phyloP scores from a whole-genome alignment of 2,113 vertebrate species.

The Bos indicus region DNA sequence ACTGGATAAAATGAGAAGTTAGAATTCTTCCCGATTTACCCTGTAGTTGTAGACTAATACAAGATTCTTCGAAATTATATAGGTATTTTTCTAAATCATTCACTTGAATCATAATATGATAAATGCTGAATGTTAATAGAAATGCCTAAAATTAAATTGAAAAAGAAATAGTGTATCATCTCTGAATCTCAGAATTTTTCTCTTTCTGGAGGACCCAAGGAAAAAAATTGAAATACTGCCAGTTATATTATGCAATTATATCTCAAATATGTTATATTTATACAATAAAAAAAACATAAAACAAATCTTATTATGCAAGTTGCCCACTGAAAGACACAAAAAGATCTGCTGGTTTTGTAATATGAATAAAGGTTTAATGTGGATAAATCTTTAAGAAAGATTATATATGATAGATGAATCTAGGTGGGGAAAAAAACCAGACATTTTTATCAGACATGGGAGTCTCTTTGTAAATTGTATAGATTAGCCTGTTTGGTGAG shows the following conservation, averaged over 20 bases:
- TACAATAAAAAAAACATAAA: neutral
- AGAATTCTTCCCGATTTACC: slow-evolving; percentile 8
- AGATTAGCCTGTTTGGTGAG: neutral
- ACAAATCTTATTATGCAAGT: neutral
- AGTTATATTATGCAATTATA: neutral
- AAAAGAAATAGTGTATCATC: neutral
- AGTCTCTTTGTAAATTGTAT: neutral
- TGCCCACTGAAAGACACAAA: neutral
- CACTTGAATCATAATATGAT: neutral
- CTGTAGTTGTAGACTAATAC: neutral
- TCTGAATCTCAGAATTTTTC: slow-evolving; percentile 18
- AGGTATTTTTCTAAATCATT: slow-evolving; percentile 33
- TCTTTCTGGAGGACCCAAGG: neutral
- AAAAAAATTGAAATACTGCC: neutral
- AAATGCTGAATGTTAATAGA: slow-evolving; percentile 19
- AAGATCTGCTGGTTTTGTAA: neutral
- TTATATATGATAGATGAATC: neutral
- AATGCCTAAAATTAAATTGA: neutral
- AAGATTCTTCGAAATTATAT: neutral
- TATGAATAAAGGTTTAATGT: neutral
- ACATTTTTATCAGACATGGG: neutral
- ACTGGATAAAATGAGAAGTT: neutral
- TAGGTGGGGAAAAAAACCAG: neutral
- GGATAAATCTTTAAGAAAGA: neutral
- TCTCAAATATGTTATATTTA: neutral